Evolutionary conservation across 2,888 invertebrate genomes (phyloP), one percentile per base, ranked within the genome.

Genomic region (Ornithoptera alexandrae): DNA sequence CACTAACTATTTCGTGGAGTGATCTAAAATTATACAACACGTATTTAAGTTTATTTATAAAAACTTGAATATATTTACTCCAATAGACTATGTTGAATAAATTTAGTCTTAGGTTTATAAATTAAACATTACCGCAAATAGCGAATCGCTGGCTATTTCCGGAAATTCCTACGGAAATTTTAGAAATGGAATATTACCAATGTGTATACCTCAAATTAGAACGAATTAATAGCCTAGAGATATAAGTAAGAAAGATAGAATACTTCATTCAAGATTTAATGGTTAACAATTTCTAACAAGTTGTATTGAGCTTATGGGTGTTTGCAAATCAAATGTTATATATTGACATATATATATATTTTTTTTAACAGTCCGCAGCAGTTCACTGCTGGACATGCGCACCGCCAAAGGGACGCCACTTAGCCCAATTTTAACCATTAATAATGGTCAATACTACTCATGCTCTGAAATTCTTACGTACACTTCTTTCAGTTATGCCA

Each of bases 161-260:
- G 30, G 30, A 42, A 39, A 62, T 62, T 39, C 53, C 65, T 22
- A 59, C 50, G 60, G 62, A 71, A 18, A 62, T 39, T 62, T 24
- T 42, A 42, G 36, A 62, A 62, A 42, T 62, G 39, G 61, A 62
- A 60, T 60, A 57, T 20, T n/a, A 57, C 5, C 20, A 20, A 57
- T 20, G 22, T 20, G 4, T 18, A 20, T 39, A 39, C 10, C 39
- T 7, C 20, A 20, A 57, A 57, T 8, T 20, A 57, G 4, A 6
- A 18, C 6, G 20, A 57, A 20, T 57, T 57, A 57, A 57, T 20
- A 57, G 2, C n/a, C 10, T n/a, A 20, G 57, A 57, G 20, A 57
- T 20, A 20, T 57, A 20, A 2, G 1, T 10, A 39, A 39, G 39
- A 39, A 39, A 39, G 10, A 39, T 7, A 39, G 8, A 7, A 39